These are phyloP conservation scores for Trachelus tabidus DNA, from an alignment of 2,888 invertebrate species.

Conservation along the genomic window DNA sequence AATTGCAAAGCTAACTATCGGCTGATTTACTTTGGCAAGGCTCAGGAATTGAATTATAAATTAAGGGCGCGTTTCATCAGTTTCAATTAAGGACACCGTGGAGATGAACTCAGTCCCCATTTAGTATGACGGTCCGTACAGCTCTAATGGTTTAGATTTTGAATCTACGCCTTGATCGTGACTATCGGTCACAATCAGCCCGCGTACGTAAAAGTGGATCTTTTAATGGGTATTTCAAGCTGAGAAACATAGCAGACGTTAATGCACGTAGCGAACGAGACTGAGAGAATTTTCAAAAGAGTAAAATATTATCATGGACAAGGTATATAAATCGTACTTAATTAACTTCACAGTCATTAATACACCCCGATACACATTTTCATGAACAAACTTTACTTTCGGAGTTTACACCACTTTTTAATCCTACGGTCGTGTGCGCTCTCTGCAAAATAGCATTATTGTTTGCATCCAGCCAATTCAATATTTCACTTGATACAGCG, in stretches of 20 bases:
- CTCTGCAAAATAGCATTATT: not conserved
- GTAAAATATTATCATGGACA: not conserved
- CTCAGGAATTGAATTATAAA: not conserved
- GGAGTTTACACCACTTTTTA: not conserved
- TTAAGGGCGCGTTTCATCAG: not conserved
- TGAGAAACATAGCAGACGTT: not conserved
- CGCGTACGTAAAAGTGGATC: not conserved
- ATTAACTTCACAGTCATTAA: not conserved
- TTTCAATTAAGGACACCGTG: not conserved
- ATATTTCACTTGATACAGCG: not conserved
- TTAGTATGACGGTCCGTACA: not conserved
- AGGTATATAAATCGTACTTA: not conserved
- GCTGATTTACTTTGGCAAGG: not conserved
- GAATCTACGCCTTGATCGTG: not conserved
- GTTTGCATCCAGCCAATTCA: not conserved
- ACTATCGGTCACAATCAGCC: not conserved
- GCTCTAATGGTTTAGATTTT: not conserved
- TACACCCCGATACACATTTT: not conserved
- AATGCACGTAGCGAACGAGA: too few relatives aligned
- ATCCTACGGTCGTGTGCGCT: not conserved
- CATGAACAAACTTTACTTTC: not conserved
- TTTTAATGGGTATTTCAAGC: not conserved
- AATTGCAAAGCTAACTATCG: not conserved
- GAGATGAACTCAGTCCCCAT: not conserved
- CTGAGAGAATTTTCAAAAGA: not conserved